phyloP scores from a whole-genome alignment of 2,113 vertebrate genomes.

The Puma concolor region DNA sequence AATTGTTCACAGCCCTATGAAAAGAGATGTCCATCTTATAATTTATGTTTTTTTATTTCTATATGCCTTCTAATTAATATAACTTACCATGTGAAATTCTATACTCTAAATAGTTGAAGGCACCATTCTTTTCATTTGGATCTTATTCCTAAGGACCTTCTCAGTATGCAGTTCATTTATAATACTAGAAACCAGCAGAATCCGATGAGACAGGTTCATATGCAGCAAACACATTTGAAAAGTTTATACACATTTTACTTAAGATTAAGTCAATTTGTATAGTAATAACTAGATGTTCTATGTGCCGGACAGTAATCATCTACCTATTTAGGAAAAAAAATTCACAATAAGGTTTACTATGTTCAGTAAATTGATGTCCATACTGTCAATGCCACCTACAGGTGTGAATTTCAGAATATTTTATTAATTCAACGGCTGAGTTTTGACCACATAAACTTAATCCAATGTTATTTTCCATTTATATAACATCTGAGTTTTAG shows the following conservation, averaged over 20 bases:
- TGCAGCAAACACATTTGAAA: neutral
- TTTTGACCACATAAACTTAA: neutral
- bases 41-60: neutral
- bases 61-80: neutral
- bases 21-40: neutral
- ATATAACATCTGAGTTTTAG: neutral
- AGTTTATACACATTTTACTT: neutral
- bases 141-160: neutral
- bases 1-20: conserved; percentile 95
- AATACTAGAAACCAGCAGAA: neutral
- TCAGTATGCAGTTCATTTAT: neutral
- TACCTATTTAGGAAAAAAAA: neutral
- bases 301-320: neutral
- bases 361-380: neutral
- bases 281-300: neutral
- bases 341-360: neutral
- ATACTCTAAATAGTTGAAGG: neutral
- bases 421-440: neutral
- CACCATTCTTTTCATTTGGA: neutral
- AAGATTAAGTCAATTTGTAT: neutral
- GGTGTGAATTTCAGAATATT: neutral
- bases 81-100: neutral
- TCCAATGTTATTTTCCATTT: neutral
- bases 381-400: neutral
- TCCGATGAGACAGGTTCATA: neutral